These are phyloP conservation scores for Microtus ochrogaster DNA, from an alignment of 2,113 vertebrate species.

Conservation along the genomic window DNA sequence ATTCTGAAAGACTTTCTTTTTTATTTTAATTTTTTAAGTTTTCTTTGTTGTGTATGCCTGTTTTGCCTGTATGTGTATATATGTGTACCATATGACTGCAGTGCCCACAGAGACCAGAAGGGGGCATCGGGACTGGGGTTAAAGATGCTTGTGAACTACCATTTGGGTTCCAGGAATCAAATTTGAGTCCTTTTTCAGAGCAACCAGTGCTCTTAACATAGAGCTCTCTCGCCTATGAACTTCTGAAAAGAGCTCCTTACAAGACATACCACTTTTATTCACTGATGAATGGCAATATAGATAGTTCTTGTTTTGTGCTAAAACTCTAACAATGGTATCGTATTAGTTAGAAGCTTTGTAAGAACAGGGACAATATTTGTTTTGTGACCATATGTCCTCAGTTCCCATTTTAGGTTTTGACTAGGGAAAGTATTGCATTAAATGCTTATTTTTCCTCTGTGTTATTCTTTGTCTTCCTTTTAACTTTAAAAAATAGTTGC, in stretches of 20 bases:
- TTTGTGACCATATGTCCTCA: background rate
- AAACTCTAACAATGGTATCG: background rate
- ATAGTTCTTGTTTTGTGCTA: slow-evolving; percentile 15
- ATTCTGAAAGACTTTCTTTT: background rate
- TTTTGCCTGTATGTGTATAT: background rate
- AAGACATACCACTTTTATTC: slow-evolving; percentile 51
- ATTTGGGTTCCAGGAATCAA: background rate
- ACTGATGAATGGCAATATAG: background rate
- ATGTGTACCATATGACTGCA: background rate
- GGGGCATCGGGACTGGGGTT: background rate
- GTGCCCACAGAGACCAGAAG: background rate
- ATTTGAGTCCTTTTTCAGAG: background rate
- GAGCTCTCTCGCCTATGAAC: background rate
- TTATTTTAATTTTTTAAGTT: background rate
- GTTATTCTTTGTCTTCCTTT: slow-evolving; percentile 25
- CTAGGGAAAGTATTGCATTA: slow-evolving; percentile 4
- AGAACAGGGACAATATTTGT: background rate
- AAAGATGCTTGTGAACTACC: background rate
- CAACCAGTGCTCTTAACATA: background rate
- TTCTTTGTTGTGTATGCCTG: background rate
- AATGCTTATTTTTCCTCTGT: slow-evolving; percentile 34
- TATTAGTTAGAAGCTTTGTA: background rate
- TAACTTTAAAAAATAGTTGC: slow-evolving; percentile 15
- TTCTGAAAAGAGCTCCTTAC: background rate
- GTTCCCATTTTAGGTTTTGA: background rate